A percentile compares a stretch with the other conserved stretches of the same genome.
Evolutionary conservation across 1,140 invertebrate genomes (phyloP).

Genomic region (Idris sp.): DNA sequence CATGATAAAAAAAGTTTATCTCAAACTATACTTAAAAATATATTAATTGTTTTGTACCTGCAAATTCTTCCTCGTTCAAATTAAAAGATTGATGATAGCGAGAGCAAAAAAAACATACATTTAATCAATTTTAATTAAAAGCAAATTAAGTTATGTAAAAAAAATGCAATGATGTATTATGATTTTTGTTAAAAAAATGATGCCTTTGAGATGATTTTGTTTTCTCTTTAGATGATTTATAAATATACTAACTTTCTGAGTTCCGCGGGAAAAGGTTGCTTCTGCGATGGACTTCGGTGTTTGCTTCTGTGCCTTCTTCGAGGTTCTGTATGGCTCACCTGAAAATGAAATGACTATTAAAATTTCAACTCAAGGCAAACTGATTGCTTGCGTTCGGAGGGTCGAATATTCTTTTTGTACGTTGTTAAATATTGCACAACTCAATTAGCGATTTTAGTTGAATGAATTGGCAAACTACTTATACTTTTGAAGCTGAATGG

Average conservation of each 20-base stretch:
- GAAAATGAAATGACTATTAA: conserved; percentile 20
- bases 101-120: conserved; percentile 13
- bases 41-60: conserved; percentile 36
- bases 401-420: no score
- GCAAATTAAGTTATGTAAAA: neutral
- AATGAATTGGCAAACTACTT: conserved; percentile 12
- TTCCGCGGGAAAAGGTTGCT: conserved; percentile 74
- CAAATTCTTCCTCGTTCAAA: conserved; percentile 59
- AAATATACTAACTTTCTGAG: conserved; percentile 73
- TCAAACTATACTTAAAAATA: no score
- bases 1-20: no score
- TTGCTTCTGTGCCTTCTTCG: conserved; percentile 75
- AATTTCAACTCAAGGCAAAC: no score
- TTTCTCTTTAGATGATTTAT: no score
- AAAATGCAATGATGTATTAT: neutral
- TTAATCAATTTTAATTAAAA: conserved; percentile 8
- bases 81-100: conserved; percentile 22
- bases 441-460: conserved; percentile 9
- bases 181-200: no score
- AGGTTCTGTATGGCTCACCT: conserved; percentile 76
- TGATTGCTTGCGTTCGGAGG: no score
- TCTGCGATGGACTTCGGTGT: conserved; percentile 75
- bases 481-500: conserved; percentile 2
- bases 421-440: conserved; percentile 19
- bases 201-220: no score